Evolutionary conservation across 1,140 invertebrate genomes (phyloP).

Genomic region (Drosophila triauraria): DNA sequence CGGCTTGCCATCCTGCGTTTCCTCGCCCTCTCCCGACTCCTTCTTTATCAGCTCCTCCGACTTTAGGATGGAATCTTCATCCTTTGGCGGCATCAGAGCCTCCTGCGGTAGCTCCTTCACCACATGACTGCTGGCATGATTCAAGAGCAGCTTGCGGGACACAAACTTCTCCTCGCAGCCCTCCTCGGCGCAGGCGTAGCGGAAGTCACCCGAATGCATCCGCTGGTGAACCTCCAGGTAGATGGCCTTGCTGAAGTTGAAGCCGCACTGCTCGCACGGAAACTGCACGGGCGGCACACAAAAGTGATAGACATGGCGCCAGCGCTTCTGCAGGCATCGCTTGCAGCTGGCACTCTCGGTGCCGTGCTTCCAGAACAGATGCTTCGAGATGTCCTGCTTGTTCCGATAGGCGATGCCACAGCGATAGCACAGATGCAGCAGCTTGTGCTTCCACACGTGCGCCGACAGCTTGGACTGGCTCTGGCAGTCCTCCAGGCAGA

Average conservation of each 20-base stretch:
- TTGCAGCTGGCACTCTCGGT: conserved; percentile 94
- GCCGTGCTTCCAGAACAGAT: conserved; percentile 96
- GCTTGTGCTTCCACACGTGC: conserved; percentile 95
- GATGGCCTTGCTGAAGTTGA: conserved; percentile 90
- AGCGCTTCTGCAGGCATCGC: conserved; percentile 94
- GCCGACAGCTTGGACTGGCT: conserved; percentile 91
- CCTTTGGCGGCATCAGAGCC: not conserved
- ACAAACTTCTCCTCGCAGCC: conserved; percentile 91
- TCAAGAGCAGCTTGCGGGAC: conserved; percentile 91
- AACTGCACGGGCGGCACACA: conserved; percentile 92
- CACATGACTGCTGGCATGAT: conserved; percentile 87
- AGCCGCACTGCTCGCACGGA: conserved; percentile 92
- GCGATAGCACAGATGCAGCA: conserved; percentile 93
- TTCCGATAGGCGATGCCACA: conserved; percentile 94
- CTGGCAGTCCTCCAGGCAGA: conserved; percentile 92
- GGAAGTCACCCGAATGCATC: conserved; percentile 89
- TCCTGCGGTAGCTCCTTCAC: conserved; percentile 45
- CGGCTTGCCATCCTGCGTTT: not conserved
- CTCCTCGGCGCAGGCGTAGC: conserved; percentile 89
- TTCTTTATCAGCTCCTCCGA: conserved; percentile 33
- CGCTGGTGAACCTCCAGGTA: conserved; percentile 93
- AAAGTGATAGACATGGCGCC: conserved; percentile 96
- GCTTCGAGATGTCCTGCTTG: conserved; percentile 94
- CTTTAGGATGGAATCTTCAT: not conserved
- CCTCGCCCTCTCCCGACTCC: conserved; percentile 2